Evolutionary conservation across 2,113 vertebrate genomes (phyloP), one percentile per base, ranked within the genome.

Genomic region (Brienomyrus longianalis): DNA sequence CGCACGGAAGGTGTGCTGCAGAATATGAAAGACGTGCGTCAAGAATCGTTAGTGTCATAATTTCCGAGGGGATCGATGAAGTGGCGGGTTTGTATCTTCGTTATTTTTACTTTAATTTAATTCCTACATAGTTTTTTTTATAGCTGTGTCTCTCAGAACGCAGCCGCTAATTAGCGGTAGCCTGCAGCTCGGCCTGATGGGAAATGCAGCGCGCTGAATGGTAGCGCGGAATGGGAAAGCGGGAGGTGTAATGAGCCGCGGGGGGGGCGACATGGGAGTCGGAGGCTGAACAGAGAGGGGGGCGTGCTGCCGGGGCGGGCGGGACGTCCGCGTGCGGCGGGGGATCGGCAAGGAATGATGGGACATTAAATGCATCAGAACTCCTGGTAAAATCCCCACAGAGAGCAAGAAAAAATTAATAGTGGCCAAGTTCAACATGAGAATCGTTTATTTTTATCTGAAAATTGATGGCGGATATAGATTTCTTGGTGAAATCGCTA

Each of bases 141-240:
- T 83, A 85, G 77, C 80, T 90, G 52, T 51, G 59, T 66, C 80
- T 89, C 89, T 92, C 91, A 88, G 80, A 90, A 83, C 85, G 83
- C 88, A 84, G 90, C 59, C 45, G 83, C 90, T 93, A 92, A 93
- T 93, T 91, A 92, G 91, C 59, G 43, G 86, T 89, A 90, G 92
- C 90, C 77, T 56, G 66, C 90, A 92, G 91, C 90, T 90, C 5
- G 56, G 92, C 88, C 90, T 91, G 74, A 90, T 92, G 90, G 92
- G 91, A 92, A 90, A 91, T 88, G 86, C 83, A 87, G 89, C 90
- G 51, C 54, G 74, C 83, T 86, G 86, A 91, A 92, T 70, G 74
- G 90, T 86, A 56, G 48, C 88, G 52, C 15, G 74, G 92, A 91
- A 51, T 13, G 62, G 88, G 89, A 88, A 89, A 85, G 88, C 87